Evolutionary conservation across 2,797 vertebrate genomes (phyloP).

Genomic region (Myotis daubentonii): DNA sequence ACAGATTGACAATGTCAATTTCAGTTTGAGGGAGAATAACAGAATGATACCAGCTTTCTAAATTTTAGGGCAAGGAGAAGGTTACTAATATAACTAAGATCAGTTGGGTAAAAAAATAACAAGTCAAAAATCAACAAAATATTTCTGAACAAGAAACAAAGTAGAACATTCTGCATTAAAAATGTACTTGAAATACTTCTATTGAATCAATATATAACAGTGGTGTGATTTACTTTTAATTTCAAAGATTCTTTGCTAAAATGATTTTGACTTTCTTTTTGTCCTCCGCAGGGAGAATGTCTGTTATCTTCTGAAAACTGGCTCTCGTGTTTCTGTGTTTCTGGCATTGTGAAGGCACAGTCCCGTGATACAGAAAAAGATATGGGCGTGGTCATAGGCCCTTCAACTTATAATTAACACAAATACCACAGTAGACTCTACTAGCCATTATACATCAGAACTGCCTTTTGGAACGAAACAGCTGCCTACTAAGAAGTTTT

Average conservation of each 20-base stretch:
- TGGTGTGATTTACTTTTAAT: slow-evolving; percentile 22
- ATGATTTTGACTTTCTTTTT: neutral
- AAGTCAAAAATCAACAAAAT: neutral
- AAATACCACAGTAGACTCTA: neutral
- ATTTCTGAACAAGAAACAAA: slow-evolving; percentile 29
- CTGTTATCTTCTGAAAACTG: neutral
- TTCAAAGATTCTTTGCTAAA: slow-evolving; percentile 47
- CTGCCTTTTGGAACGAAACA: slow-evolving; percentile 62
- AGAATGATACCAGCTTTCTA: neutral
- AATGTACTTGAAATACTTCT: slow-evolving; percentile 49
- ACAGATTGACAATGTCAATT: neutral
- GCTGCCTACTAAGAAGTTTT: slow-evolving; percentile 72
- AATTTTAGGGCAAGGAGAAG: neutral
- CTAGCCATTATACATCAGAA: slow-evolving; percentile 48
- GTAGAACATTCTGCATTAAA: slow-evolving; percentile 16
- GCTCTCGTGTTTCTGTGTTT: neutral
- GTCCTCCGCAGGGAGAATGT: neutral
- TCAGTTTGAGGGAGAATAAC: neutral
- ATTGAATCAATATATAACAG: neutral
- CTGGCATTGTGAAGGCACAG: neutral
- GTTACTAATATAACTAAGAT: neutral
- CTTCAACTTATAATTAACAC: slow-evolving; percentile 7
- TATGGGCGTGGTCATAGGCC: neutral
- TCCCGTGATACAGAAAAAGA: neutral
- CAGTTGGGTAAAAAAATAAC: neutral